Conservation (phyloP, 2,888 invertebrate species). For the Dendrolimus houi region DNA sequence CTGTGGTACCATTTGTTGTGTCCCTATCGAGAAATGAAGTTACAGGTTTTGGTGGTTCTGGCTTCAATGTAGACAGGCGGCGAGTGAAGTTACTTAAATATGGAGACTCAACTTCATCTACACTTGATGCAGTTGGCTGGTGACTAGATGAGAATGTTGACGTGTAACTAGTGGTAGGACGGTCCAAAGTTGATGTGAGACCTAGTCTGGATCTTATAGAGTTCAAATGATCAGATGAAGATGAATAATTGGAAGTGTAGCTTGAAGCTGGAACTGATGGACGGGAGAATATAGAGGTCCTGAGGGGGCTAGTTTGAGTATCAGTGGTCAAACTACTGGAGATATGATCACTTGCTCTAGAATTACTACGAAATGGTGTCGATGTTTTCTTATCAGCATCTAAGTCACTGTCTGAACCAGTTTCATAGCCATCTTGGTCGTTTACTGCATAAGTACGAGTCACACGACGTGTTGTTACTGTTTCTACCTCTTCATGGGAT, state of each 20-base stretch:
- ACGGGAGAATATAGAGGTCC: slow-evolving; percentile 52
- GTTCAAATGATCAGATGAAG: slow-evolving; percentile 73
- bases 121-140: slow-evolving; percentile 51
- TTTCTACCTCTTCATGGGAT: slow-evolving; percentile 65
- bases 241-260: slow-evolving; percentile 34
- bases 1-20: slow-evolving; percentile 52
- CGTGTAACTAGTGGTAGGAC: slow-evolving; percentile 45
- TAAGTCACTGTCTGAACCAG: slow-evolving; percentile 83
- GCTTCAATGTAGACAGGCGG: slow-evolving; percentile 69
- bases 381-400: slow-evolving; percentile 65
- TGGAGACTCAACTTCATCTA: slow-evolving; percentile 79
- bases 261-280: slow-evolving; percentile 51
- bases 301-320: slow-evolving; percentile 46
- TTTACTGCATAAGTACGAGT: slow-evolving; percentile 61
- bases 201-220: slow-evolving; percentile 77
- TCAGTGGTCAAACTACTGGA: slow-evolving; percentile 56
- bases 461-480: slow-evolving; percentile 70
- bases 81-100: slow-evolving; percentile 83
- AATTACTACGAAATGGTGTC: slow-evolving; percentile 48
- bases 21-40: slow-evolving; percentile 47
- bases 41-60: slow-evolving; percentile 44
- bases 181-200: slow-evolving; percentile 58
- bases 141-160: slow-evolving; percentile 47
- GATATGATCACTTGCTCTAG: slow-evolving; percentile 60
- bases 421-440: slow-evolving; percentile 79